phyloP scores from a whole-genome alignment of 2,113 vertebrate genomes.

The Nycticryphes semicollaris region DNA sequence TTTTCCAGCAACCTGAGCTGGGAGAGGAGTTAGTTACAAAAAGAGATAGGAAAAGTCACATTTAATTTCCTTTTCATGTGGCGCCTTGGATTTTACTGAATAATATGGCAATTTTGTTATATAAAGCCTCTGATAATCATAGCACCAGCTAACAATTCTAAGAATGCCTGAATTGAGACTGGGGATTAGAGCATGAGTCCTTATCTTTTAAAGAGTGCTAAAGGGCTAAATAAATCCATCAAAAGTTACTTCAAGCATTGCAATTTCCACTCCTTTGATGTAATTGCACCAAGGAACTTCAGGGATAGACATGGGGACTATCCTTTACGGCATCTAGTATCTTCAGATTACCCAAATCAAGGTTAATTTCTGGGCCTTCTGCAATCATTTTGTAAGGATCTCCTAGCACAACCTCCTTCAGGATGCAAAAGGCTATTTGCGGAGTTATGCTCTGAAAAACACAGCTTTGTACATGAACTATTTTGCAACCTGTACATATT shows the following conservation, averaged over 20 bases:
- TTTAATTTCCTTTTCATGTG: neutral
- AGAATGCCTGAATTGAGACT: neutral
- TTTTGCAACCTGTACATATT: neutral
- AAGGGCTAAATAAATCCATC: neutral
- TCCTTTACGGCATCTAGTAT: neutral
- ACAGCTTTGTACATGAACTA: neutral
- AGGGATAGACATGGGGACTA: neutral
- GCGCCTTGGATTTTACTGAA: neutral
- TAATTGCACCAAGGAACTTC: neutral
- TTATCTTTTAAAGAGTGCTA: neutral
- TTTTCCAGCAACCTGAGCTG: neutral
- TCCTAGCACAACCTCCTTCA: neutral
- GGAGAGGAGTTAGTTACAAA: neutral
- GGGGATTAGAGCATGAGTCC: neutral
- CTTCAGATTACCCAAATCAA: neutral
- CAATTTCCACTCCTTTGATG: neutral
- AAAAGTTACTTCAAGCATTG: neutral
- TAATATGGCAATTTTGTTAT: neutral
- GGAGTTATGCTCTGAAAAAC: neutral
- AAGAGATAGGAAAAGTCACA: neutral
- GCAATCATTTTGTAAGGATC: neutral
- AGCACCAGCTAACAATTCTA: neutral
- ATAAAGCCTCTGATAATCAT: neutral
- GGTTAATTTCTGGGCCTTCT: neutral
- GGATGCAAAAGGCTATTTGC: neutral